phyloP scores from a whole-genome alignment of 1,140 invertebrate genomes.

The Hormaphis cornu region DNA sequence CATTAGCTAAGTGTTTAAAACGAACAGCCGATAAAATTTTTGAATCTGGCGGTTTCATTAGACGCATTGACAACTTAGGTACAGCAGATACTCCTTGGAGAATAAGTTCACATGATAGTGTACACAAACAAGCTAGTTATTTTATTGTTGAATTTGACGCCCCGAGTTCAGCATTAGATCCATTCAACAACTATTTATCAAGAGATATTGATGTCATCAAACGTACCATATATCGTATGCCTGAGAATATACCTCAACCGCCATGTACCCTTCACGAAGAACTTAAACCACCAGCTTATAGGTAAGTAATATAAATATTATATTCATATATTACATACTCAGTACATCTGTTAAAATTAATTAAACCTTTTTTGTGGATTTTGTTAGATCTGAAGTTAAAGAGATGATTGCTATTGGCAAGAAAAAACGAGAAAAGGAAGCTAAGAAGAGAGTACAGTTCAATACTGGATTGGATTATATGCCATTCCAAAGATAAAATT shows the following conservation, averaged over 20 bases:
- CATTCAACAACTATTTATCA: constrained; percentile 54
- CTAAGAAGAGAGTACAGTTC: constrained; percentile 19
- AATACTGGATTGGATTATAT: constrained; percentile 15
- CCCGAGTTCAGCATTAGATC: constrained; percentile 50
- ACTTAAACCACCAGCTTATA: constrained; percentile 61
- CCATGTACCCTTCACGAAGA: constrained; percentile 66
- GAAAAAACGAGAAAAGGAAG: constrained; percentile 20
- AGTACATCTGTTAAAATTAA: too few species aligned
- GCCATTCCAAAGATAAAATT: constrained; percentile 16
- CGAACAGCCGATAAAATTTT: constrained; percentile 61
- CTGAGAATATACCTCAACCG: constrained; percentile 40
- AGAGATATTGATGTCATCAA: constrained; percentile 66
- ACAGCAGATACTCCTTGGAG: constrained; percentile 59
- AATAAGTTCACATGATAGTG: constrained; percentile 53
- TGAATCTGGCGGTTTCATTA: constrained; percentile 63
- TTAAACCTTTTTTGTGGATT: not conserved
- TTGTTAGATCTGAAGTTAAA: constrained; percentile 13
- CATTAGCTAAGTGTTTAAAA: constrained; percentile 42
- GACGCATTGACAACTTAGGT: constrained; percentile 73
- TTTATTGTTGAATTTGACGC: constrained; percentile 63
- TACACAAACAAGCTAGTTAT: constrained; percentile 60
- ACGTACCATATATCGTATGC: constrained; percentile 47
- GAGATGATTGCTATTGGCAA: constrained; percentile 29
- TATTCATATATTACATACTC: too few species aligned
- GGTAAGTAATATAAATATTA: constrained; percentile 42